A percentile compares a stretch with the other conserved stretches of the same genome.
phyloP scores from a whole-genome alignment of 2,113 vertebrate species.

The Stercorarius parasiticus region DNA sequence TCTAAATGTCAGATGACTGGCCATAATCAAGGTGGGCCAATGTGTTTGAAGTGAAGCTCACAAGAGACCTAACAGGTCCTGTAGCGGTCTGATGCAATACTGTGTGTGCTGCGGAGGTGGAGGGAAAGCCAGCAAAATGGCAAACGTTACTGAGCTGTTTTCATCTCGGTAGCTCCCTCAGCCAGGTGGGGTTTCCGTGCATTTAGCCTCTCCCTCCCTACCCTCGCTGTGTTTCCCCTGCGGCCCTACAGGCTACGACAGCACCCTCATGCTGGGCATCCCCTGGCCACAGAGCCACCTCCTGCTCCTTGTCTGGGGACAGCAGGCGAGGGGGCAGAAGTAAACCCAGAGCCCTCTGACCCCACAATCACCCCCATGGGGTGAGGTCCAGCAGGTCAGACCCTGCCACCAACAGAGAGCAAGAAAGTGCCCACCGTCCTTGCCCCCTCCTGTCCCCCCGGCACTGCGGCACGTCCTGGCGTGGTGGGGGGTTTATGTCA shows the following conservation, averaged over 20 bases:
- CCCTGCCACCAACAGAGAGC: background rate
- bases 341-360: fast-evolving
- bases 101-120: background rate
- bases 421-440: background rate
- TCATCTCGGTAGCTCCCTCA: background rate
- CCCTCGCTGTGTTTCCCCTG: background rate
- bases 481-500: background rate
- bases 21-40: background rate
- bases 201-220: background rate
- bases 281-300: background rate
- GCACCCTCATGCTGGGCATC: background rate
- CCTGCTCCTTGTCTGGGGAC: background rate
- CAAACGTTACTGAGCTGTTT: background rate
- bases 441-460: background rate
- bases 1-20: background rate
- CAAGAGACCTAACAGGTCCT: background rate
- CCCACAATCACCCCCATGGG: fast-evolving
- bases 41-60: background rate
- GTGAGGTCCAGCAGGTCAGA: background rate
- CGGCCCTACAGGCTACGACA: background rate
- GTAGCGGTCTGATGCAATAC: background rate
- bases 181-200: background rate
- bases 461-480: fast-evolving
- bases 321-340: background rate
- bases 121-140: background rate